These are phyloP conservation scores for Andinoacara biseriatus DNA, from an alignment of 2,113 vertebrate genomes.

Conservation along the genomic window DNA sequence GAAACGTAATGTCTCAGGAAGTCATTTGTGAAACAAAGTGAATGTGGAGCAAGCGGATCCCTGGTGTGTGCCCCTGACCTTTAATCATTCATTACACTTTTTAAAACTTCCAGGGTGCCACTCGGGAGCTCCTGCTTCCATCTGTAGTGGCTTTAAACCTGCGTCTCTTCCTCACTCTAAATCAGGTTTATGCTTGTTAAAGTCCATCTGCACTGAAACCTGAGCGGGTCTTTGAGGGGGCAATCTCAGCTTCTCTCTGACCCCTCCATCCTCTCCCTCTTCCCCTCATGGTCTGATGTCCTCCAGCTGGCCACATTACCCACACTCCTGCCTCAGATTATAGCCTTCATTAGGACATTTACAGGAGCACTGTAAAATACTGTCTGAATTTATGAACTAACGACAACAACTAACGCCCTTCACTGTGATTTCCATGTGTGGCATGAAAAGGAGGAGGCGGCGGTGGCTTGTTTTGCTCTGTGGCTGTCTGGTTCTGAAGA, in stretches of 20 bases:
- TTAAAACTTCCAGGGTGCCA: neutral
- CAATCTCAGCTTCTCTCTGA: conserved; percentile 38
- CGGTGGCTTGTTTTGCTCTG: neutral
- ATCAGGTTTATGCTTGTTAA: conserved; percentile 47
- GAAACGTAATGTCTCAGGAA: conserved; percentile 17
- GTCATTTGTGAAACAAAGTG: conserved; percentile 2
- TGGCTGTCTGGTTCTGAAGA: neutral
- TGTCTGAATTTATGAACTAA: conserved; percentile 17
- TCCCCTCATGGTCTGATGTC: conserved; percentile 39
- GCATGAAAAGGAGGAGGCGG: neutral
- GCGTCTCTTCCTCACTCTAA: conserved; percentile 13
- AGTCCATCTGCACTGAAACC: conserved; percentile 64
- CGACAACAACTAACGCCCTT: neutral
- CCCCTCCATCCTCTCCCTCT: conserved; percentile 35
- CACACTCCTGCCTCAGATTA: neutral
- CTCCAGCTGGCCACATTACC: conserved; percentile 40
- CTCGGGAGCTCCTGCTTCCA: conserved; percentile 33
- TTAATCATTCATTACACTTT: conserved; percentile 33
- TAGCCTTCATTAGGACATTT: conserved; percentile 25
- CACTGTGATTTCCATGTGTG: conserved; percentile 18
- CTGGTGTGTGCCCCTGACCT: conserved; percentile 35
- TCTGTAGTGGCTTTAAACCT: conserved; percentile 42
- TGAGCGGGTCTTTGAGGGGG: conserved; percentile 34
- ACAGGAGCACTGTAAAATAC: neutral
- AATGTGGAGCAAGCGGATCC: conserved; percentile 16